These are phyloP conservation scores for Macrotis lagotis DNA, from an alignment of 2,113 vertebrate species.

Conservation along the genomic window DNA sequence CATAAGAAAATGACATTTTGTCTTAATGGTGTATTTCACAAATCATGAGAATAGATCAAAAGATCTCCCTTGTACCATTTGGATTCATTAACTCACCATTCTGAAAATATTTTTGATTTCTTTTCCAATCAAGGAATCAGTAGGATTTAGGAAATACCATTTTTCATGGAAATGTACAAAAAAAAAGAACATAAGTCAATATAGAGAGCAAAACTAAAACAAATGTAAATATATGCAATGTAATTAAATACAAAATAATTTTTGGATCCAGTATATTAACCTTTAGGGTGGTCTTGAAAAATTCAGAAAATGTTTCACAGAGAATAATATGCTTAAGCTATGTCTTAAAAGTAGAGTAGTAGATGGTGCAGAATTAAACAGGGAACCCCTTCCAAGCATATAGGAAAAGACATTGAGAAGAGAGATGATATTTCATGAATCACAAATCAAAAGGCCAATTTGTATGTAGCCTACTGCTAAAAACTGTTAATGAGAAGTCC, in stretches of 20 bases:
- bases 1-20: neutral
- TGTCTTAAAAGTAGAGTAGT: neutral
- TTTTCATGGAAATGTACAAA: neutral
- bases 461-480: neutral
- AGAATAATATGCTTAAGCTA: neutral
- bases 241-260: neutral
- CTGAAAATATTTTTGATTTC: neutral
- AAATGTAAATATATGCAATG: neutral
- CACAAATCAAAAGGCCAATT: neutral
- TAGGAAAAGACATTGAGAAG: neutral
- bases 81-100: neutral
- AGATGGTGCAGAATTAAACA: neutral
- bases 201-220: neutral
- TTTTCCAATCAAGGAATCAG: neutral
- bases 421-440: neutral
- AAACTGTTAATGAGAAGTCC: neutral
- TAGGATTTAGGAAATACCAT: neutral
- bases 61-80: neutral
- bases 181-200: neutral
- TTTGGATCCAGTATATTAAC: neutral
- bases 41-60: neutral
- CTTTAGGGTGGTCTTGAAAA: neutral
- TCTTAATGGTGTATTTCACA: neutral
- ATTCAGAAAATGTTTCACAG: neutral
- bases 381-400: neutral